phyloP scores from a whole-genome alignment of 2,113 vertebrate genomes.

The Stegostoma tigrinum region DNA sequence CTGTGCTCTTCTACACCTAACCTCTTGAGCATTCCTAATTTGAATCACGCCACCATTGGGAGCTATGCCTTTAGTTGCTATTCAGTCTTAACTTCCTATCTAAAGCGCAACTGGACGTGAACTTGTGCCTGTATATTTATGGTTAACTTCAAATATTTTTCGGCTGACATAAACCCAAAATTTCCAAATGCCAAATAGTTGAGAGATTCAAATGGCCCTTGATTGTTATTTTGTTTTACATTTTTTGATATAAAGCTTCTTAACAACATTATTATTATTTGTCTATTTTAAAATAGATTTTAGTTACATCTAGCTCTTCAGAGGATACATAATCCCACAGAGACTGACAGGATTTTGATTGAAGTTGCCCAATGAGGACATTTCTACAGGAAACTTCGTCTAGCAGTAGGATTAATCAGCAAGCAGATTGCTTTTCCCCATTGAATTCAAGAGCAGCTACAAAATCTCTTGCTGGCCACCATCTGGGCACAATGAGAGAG shows the following conservation, averaged over 20 bases:
- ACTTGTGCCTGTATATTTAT: neutral
- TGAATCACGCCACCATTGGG: too few relatives aligned
- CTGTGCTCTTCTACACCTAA: too few relatives aligned
- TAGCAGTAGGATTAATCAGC: neutral
- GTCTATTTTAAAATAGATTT: neutral
- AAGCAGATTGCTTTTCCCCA: neutral
- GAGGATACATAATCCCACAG: neutral
- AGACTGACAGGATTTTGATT: neutral
- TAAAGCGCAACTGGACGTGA: neutral
- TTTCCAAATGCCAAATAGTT: neutral
- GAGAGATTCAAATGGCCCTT: neutral
- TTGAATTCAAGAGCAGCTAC: neutral
- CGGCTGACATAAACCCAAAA: neutral
- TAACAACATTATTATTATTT: neutral
- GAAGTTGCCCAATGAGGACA: conserved; percentile 21
- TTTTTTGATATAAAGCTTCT: neutral
- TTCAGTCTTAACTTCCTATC: neutral
- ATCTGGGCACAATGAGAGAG: neutral
- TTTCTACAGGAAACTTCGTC: neutral
- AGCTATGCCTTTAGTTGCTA: neutral
- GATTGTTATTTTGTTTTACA: neutral
- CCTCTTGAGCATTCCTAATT: too few relatives aligned
- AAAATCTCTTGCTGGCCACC: neutral
- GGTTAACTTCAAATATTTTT: neutral
- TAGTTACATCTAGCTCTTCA: neutral